Base-by-base conservation (phyloP, 92 coral and sea anemone species). In the Epizoanthus ramosus region DNA sequence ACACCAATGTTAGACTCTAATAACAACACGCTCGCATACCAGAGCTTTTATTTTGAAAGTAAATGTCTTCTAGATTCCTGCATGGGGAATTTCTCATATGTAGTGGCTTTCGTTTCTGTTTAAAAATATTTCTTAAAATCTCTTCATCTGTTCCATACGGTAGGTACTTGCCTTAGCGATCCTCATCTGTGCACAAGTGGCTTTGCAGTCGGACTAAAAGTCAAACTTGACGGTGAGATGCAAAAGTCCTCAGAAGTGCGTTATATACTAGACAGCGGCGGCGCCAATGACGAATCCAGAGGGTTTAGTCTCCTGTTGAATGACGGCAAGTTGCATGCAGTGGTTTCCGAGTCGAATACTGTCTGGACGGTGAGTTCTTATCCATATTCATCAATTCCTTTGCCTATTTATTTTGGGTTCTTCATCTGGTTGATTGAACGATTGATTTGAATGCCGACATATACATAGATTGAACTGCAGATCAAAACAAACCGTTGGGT, bases 261-360 rank as follows among this genome's bases (percentile, higher is more conserved):
- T 57, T 97, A 88, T 85, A 89, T 97, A 28, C 70, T 97, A 81
- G 99, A 97, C 92, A 94, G 92, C 75, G 99, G 99, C 31, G 99
- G 98, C 63, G 87, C 91, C 28, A 92, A 86, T 71, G 79, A 86
- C 52, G 88, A 88, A 54, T 93, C 97, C 54, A 92, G 98, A 53
- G 99, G 99, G 22, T 88, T 97, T 72, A 92, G 92, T 24, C 82
- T 97, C 68, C 84, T 87, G 87, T 57, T 88, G 50, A 91, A 97
- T 63, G 90, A 97, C 64, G 84, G 92, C 54, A 90, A 84, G 65
- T 77, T 97, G 35, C 89, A 92, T 80, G 94, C 97, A 12, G 88
- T 89, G 9, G 98, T 90, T 3, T 87, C 99, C 0, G 91, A 88
- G 57, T 91, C 99, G 3, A 93, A 97, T 77, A 92, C 93, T 63